Conservation (phyloP, 2,113 vertebrate genomes). For the Engystomops pustulosus region DNA sequence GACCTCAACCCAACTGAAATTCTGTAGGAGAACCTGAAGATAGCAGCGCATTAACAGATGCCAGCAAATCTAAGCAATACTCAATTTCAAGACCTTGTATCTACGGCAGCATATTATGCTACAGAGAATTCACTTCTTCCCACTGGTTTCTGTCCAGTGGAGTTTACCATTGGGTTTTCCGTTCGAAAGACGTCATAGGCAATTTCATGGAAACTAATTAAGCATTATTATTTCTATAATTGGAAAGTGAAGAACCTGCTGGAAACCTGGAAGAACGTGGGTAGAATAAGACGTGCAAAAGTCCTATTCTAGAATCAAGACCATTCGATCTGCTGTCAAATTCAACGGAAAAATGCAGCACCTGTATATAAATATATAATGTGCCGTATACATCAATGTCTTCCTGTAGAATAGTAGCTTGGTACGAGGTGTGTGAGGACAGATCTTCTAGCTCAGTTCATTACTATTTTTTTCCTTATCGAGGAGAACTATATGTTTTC, state of each 20-base stretch:
- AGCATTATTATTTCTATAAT: background rate
- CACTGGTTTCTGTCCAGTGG: background rate
- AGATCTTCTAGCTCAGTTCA: background rate
- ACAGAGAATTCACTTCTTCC: no score
- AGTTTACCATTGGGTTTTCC: background rate
- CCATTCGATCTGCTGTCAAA: background rate
- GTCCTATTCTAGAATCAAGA: background rate
- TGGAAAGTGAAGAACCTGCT: background rate
- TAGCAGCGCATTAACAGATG: no score
- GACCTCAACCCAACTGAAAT: no score
- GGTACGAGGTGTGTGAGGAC: background rate
- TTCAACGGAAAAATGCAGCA: background rate
- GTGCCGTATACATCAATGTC: background rate
- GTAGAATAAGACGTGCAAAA: background rate
- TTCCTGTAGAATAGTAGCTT: background rate
- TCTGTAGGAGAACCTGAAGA: no score
- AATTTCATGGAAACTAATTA: background rate
- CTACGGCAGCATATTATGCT: no score
- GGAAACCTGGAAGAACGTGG: background rate
- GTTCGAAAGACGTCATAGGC: background rate
- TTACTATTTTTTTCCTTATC: background rate
- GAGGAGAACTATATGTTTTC: background rate
- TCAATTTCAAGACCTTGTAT: no score
- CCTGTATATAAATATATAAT: background rate
- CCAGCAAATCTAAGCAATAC: no score